Percentiles rank a stretch among this genome's conserved stretches.
Evolutionary conservation across 2,797 vertebrate genomes (phyloP).

Genomic region (Poeciliopsis presidionis): DNA sequence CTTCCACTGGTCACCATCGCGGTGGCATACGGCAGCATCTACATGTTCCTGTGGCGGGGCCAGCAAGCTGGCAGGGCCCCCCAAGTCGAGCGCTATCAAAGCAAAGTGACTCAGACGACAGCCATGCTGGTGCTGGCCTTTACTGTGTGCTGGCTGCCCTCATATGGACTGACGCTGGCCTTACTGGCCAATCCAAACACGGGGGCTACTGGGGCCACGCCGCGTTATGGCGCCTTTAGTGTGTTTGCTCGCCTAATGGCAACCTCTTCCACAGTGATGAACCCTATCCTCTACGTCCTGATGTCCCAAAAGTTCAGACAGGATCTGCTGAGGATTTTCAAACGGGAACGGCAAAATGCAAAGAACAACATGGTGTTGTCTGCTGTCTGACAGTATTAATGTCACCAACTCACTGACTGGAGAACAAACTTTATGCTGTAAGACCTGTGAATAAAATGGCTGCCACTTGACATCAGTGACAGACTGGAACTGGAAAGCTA

Average conservation of each 20-base stretch:
- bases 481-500: neutral
- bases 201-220: constrained; percentile 68
- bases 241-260: constrained; percentile 78
- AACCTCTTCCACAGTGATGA: constrained; percentile 79
- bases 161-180: constrained; percentile 76
- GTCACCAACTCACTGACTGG: neutral
- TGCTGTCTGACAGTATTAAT: constrained; percentile 28
- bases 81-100: constrained; percentile 81
- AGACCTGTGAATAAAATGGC: neutral
- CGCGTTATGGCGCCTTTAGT: constrained; percentile 69
- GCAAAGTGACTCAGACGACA: constrained; percentile 79
- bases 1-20: constrained; percentile 77
- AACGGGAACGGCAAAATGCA: constrained; percentile 7
- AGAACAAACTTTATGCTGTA: neutral
- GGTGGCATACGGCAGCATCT: constrained; percentile 76
- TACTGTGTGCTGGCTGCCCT: constrained; percentile 84
- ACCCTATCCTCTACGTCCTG: constrained; percentile 83
- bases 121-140: constrained; percentile 82
- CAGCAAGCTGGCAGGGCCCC: constrained; percentile 46
- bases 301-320: constrained; percentile 83
- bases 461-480: neutral
- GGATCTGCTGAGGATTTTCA: constrained; percentile 71
- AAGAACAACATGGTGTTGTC: constrained; percentile 29
- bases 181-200: constrained; percentile 53
- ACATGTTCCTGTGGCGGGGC: constrained; percentile 69